A percentile compares a stretch with the other conserved stretches of the same genome.
These are phyloP conservation scores for Enteromius trimaculatus DNA, from an alignment of 2,797 vertebrate genomes.

Conservation along the genomic window DNA sequence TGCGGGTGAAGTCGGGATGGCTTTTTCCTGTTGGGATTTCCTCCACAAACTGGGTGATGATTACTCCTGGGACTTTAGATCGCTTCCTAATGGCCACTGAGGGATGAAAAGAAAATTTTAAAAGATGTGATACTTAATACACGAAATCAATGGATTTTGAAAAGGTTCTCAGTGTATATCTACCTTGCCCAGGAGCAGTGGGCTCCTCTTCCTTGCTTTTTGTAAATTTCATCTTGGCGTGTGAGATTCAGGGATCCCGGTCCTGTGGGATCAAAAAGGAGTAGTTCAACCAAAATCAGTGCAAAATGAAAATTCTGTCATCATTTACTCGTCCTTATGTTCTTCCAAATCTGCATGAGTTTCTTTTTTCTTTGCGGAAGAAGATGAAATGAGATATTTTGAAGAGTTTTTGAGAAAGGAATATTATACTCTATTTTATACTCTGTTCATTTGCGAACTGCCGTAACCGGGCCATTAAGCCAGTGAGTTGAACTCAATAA, in stretches of 20 bases:
- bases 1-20: conserved; percentile 83
- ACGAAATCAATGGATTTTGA: background rate
- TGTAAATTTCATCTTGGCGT: conserved; percentile 74
- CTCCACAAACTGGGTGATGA: conserved; percentile 82
- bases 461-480: background rate
- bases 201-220: conserved; percentile 74
- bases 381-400: background rate
- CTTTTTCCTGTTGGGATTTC: conserved; percentile 80
- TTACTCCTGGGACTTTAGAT: conserved; percentile 82
- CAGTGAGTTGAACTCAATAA: conserved; percentile 3
- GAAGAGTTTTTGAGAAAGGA: background rate
- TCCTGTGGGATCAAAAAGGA: conserved; percentile 28
- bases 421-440: conserved; percentile 2
- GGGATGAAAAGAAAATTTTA: background rate
- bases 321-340: background rate
- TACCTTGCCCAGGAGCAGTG: conserved; percentile 76
- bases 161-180: conserved; percentile 43
- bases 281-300: background rate
- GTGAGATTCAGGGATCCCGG: background rate
- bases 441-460: background rate
- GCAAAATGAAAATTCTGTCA: background rate
- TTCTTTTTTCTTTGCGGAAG: background rate
- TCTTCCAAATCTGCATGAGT: background rate
- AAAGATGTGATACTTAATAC: background rate
- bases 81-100: conserved; percentile 77